phyloP scores from a whole-genome alignment of 2,797 vertebrate species.

The Artibeus lituratus region DNA sequence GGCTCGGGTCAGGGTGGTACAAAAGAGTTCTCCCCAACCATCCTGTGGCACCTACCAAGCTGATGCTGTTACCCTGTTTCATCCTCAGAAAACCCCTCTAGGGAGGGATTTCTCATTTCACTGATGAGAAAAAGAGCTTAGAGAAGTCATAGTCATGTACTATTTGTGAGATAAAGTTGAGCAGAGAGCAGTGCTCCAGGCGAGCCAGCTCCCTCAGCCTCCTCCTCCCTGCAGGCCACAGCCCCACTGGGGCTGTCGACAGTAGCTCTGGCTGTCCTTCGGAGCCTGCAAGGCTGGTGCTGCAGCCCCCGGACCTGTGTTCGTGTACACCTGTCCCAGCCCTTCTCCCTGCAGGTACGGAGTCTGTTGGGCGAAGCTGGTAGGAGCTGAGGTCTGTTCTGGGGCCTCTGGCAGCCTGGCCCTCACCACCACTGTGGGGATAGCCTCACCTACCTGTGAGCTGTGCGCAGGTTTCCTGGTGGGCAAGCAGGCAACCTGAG shows the following conservation, averaged over 20 bases:
- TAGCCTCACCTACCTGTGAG: background rate
- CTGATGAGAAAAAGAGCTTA: background rate
- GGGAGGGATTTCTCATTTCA: background rate
- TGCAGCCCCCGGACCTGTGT: conserved; percentile 81
- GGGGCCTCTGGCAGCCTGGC: background rate
- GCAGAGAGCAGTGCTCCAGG: background rate
- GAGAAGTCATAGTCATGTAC: background rate
- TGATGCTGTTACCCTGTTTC: background rate
- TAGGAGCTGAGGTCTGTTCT: background rate
- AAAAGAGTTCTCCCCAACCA: background rate
- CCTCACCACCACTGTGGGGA: background rate
- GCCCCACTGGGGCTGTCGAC: conserved; percentile 53
- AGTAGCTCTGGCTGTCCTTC: conserved; percentile 47
- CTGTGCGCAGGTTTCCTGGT: background rate
- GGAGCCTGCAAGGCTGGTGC: conserved; percentile 59
- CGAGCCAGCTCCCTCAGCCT: rapidly evolving
- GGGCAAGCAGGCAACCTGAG: background rate
- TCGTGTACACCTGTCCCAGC: conserved; percentile 90
- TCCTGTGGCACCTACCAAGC: background rate
- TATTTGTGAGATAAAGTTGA: background rate
- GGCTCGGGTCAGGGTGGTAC: background rate
- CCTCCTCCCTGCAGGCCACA: background rate
- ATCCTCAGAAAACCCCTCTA: background rate
- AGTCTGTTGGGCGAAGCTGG: background rate
- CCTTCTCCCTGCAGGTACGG: conserved; percentile 92